These are phyloP conservation scores for Loxodonta africana DNA, from an alignment of 2,113 vertebrate species.

Conservation along the genomic window DNA sequence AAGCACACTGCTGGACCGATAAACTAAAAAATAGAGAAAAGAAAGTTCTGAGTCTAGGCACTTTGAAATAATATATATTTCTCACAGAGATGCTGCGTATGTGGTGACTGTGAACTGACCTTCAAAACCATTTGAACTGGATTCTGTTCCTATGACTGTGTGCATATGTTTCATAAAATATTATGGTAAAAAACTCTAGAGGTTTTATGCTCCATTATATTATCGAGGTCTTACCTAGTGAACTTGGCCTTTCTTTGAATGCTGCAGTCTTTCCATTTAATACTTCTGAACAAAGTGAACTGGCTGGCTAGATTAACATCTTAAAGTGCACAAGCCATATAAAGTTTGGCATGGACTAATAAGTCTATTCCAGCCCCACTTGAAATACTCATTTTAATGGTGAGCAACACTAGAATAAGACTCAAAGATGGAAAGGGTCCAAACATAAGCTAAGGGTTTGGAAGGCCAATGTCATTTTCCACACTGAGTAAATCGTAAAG, in stretches of 20 bases:
- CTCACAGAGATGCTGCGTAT: constrained; percentile 44
- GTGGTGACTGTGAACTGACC: constrained; percentile 74
- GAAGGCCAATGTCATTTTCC: constrained; percentile 74
- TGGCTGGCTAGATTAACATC: constrained; percentile 75
- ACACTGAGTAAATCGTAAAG: constrained; percentile 69
- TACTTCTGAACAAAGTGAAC: constrained; percentile 74
- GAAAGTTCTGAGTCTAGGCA: constrained; percentile 18
- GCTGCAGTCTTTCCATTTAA: constrained; percentile 73
- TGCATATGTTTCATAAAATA: constrained; percentile 79
- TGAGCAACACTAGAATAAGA: constrained; percentile 68
- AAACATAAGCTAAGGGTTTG: constrained; percentile 71
- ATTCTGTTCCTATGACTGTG: constrained; percentile 59
- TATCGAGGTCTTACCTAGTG: constrained; percentile 69
- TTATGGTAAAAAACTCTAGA: constrained; percentile 68
- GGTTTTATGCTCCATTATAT: constrained; percentile 75
- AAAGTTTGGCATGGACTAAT: constrained; percentile 72
- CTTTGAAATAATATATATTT: constrained; percentile 55
- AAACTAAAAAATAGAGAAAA: constrained; percentile 33
- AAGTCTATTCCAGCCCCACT: constrained; percentile 58
- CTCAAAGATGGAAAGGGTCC: constrained; percentile 74
- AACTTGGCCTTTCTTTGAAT: constrained; percentile 79
- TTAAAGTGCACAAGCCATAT: constrained; percentile 72
- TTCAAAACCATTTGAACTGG: constrained; percentile 68
- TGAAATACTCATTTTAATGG: constrained; percentile 80
- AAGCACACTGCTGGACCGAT: constrained; percentile 4